Conservation (phyloP, 2,888 invertebrate species). For the Limnephilus lunatus region DNA sequence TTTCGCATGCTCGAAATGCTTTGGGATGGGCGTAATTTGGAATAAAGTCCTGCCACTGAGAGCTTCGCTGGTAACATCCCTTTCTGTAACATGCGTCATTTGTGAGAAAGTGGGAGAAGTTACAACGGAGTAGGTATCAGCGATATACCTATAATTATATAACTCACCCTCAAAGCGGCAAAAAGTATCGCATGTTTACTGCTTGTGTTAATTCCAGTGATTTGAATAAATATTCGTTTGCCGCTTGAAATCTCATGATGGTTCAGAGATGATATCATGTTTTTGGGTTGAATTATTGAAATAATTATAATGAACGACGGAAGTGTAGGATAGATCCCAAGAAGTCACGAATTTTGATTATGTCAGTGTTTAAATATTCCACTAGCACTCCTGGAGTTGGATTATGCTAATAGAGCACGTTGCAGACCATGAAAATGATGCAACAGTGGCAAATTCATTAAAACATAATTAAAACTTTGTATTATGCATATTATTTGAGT, state of each 20-base stretch:
- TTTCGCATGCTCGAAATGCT: neutral
- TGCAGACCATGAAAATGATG: neutral
- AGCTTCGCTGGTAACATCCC: neutral
- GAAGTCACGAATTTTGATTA: neutral
- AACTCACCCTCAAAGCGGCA: neutral
- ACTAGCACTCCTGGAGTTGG: neutral
- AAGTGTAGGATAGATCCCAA: neutral
- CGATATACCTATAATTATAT: neutral
- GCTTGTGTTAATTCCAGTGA: neutral
- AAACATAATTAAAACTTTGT: neutral
- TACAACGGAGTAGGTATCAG: neutral
- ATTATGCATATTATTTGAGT: neutral
- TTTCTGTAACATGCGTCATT: neutral
- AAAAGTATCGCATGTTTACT: neutral
- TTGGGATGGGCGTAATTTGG: neutral
- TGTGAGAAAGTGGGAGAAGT: neutral
- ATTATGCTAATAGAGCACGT: neutral
- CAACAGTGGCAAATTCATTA: neutral
- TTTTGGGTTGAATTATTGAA: neutral
- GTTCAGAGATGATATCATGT: neutral
- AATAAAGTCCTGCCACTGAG: neutral
- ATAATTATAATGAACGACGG: neutral
- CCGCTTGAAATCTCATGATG: neutral
- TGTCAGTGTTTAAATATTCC: neutral
- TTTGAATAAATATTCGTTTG: neutral